phyloP scores from a whole-genome alignment of 2,888 invertebrate genomes.

The Acanthoscelides obtectus region DNA sequence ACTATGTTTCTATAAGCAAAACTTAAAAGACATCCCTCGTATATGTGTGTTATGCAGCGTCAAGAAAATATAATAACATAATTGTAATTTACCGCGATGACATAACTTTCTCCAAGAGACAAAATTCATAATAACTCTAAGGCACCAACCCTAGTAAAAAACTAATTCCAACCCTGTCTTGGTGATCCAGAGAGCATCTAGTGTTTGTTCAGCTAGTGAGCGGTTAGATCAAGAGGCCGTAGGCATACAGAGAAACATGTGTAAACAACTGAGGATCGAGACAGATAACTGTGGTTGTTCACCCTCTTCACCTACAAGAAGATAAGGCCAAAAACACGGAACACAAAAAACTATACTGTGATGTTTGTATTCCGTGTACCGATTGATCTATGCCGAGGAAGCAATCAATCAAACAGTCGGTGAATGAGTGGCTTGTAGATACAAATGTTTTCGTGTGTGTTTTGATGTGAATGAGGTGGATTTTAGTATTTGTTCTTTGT shows the following conservation, averaged over 20 bases:
- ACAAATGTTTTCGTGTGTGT: background rate
- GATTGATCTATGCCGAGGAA: constrained; percentile 5
- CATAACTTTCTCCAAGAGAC: no score
- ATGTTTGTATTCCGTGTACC: background rate
- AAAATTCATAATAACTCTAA: no score
- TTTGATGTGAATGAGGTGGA: background rate
- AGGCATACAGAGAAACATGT: background rate
- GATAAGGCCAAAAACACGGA: background rate
- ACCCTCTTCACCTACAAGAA: constrained; percentile 1
- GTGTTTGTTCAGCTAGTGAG: constrained; percentile 3
- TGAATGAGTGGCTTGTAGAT: background rate
- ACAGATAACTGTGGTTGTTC: constrained; percentile 2
- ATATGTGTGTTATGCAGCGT: no score
- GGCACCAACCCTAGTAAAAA: no score
- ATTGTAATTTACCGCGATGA: no score
- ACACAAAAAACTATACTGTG: background rate
- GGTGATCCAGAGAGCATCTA: background rate
- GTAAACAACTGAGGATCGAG: constrained; percentile 2
- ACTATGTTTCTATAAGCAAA: no score
- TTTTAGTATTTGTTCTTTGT: background rate
- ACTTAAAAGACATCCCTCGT: no score
- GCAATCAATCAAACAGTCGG: constrained; percentile 1
- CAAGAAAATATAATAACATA: no score
- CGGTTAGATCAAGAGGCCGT: constrained; percentile 1
- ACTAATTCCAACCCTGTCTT: background rate